Evolutionary conservation across 2,113 vertebrate genomes (phyloP), one percentile per base, ranked within the genome.

Genomic region (Peromyscus leucopus): DNA sequence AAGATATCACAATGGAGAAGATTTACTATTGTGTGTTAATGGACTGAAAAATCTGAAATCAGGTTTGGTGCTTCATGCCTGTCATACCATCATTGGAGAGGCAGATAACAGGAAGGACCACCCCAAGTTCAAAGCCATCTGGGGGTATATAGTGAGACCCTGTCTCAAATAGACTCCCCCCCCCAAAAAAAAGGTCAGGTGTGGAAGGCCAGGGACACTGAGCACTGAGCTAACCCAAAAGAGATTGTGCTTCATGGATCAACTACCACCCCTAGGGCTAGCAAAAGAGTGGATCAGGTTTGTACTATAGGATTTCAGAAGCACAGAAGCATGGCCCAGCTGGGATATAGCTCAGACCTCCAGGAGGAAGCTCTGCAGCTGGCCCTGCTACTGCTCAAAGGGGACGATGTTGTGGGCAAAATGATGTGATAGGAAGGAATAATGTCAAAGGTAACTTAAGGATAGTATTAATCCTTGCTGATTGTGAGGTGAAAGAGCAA

Each of bases 391-490:
- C 42, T 87, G n/a, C 39, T 42, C 22, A 39, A 8, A 95, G 46
- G 65, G 75, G 55, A 46, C 55, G 67, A 86, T 87, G 65, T 33
- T 67, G 61, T 33, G 85, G 16, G 46, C n/a, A 87, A 3, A 6
- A 15, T 36, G 28, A 33, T 36, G 5, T 46, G 39, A 7, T 24
- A 3, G 72, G 48, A 26, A 48, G n/a, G 7, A 21, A 48, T 24
- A 33, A 69, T 75, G 63, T 36, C 69, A 79, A 80, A 92, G 96
- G 74, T 78, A 95, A 31, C 28, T 69, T 65, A 94, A 92, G 74
- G 63, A 55, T 93, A 42, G 71, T 88, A 79, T 59, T n/a, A 89
- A 3, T 82, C 55, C 75, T n/a, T 92, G 36, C 36, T 94, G 51
- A 59, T 88, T 83, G 28, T 61, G 24, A 59, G 46, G 46, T 93